phyloP scores from a whole-genome alignment of 2,113 vertebrate species.

The Lagopus muta region DNA sequence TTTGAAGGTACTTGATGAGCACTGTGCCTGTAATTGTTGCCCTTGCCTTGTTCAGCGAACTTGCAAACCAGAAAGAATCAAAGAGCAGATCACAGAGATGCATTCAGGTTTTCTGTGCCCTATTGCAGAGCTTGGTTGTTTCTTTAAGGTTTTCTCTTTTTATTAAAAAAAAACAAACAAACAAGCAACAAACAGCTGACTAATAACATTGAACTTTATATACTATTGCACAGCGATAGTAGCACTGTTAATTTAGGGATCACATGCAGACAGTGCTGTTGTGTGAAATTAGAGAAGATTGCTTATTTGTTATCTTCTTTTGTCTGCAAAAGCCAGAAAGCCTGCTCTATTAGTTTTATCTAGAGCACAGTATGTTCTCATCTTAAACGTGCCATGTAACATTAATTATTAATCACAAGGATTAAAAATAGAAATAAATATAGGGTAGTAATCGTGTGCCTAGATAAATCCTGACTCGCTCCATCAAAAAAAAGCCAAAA shows the following conservation, averaged over 20 bases:
- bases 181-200: neutral
- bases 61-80: conserved; percentile 4
- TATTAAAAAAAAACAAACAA: neutral
- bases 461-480: neutral
- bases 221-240: neutral
- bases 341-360: neutral
- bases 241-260: conserved; percentile 15
- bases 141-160: neutral
- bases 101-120: conserved; percentile 9
- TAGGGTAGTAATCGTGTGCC: conserved; percentile 6
- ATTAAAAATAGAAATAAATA: conserved; percentile 65
- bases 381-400: conserved; percentile 39
- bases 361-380: conserved; percentile 41
- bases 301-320: conserved; percentile 22
- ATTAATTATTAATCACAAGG: conserved; percentile 61
- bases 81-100: neutral
- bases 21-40: neutral
- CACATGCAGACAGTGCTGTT: neutral
- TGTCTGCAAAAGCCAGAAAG: conserved; percentile 16
- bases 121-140: neutral
- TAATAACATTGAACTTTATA: neutral
- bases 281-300: conserved; percentile 7
- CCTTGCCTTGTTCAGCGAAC: neutral
- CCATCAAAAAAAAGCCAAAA: neutral
- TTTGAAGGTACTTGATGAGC: neutral